Percentiles rank a stretch among this genome's conserved stretches.
Conservation (phyloP, 2,888 invertebrate genomes). For the Sarcophaga subvicina region DNA sequence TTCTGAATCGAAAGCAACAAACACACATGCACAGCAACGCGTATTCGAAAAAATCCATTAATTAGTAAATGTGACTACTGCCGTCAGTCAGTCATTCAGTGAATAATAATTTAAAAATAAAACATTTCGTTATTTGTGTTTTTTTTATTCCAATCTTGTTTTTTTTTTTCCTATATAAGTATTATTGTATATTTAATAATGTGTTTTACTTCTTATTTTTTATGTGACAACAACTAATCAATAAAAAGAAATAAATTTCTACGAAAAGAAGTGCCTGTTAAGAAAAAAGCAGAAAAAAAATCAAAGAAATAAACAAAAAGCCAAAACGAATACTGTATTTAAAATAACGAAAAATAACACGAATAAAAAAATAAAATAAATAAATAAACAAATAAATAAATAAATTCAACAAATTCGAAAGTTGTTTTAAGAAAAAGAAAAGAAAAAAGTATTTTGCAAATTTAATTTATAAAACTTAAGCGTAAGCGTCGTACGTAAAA, state of each 20-base stretch:
- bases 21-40: background rate
- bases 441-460: background rate
- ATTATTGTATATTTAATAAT: background rate
- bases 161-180: conserved; percentile 2
- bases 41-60: conserved; percentile 27
- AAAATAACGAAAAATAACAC: conserved; percentile 21
- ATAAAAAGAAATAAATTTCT: conserved; percentile 55
- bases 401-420: conserved; percentile 26
- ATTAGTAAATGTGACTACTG: background rate
- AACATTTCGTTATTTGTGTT: conserved; percentile 58
- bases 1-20: background rate
- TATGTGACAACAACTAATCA: conserved; percentile 61
- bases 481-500: conserved; percentile 1
- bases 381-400: conserved; percentile 36
- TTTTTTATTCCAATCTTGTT: conserved; percentile 26
- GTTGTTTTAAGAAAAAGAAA: conserved; percentile 20
- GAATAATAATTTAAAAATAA: conserved; percentile 69
- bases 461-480: conserved; percentile 27
- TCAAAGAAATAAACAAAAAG: conserved; percentile 31
- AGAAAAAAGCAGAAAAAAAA: conserved; percentile 28
- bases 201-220: conserved; percentile 44
- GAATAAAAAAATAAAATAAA: conserved; percentile 22
- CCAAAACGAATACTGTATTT: conserved; percentile 24
- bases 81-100: conserved; percentile 34
- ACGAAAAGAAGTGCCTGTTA: conserved; percentile 12